Percentiles rank a stretch among this genome's conserved stretches.
phyloP scores from a whole-genome alignment of 2,113 vertebrate genomes.

The Recurvirostra avosetta region DNA sequence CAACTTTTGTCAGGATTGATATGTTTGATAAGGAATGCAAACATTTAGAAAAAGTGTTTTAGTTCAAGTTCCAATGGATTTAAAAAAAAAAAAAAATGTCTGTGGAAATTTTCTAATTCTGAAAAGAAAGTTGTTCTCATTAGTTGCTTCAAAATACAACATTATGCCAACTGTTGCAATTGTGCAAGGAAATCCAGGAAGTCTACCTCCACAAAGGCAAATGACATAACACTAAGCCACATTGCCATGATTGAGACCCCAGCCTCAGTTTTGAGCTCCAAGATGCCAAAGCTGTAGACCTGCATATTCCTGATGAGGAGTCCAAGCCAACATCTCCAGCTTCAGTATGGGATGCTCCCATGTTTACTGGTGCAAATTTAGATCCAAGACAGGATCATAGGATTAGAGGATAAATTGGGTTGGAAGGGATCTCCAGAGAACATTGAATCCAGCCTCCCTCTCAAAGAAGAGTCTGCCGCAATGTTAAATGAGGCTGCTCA shows the following conservation, averaged over 20 bases:
- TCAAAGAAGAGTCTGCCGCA: not conserved
- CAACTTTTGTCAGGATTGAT: not conserved
- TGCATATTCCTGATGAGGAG: not conserved
- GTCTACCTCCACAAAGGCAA: not conserved
- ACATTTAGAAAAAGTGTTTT: not conserved
- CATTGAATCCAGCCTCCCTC: not conserved
- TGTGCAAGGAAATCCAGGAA: not conserved
- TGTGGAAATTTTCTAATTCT: not conserved
- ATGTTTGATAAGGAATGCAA: not conserved
- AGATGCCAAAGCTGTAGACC: not conserved
- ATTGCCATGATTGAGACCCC: rapidly evolving
- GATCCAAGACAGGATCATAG: not conserved
- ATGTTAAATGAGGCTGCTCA: not conserved
- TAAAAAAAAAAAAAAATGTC: not conserved
- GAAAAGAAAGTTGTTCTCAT: not conserved
- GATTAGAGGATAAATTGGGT: not conserved
- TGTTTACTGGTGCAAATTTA: not conserved
- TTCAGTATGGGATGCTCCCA: not conserved
- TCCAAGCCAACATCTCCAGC: not conserved
- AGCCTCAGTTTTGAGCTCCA: rapidly evolving
- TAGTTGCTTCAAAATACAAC: not conserved
- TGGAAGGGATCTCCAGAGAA: not conserved
- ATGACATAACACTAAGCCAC: not conserved
- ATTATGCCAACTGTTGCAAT: not conserved
- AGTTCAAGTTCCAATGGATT: not conserved